Evolutionary conservation across 2,797 vertebrate genomes (phyloP), one percentile per base, ranked within the genome.

Genomic region (Adrianichthys oophorus): DNA sequence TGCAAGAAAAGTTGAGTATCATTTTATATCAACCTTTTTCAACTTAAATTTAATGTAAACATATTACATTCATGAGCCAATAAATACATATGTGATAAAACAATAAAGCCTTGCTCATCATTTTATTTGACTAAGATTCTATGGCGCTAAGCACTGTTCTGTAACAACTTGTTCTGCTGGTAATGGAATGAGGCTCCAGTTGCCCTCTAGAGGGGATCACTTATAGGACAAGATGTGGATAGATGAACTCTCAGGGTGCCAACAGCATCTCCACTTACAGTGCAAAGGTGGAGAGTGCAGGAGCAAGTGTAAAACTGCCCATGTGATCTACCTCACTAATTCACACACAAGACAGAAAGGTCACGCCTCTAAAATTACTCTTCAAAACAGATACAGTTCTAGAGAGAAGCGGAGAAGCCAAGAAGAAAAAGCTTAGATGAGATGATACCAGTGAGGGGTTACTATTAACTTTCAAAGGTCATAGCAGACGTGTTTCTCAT

Each of bases 301-400:
- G 65, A 48, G 70, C 17, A 66, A 54, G 63, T 56, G 51, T 40
- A 56, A 49, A 21, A 52, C 46, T n/a, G 48, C 26, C 41, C 52
- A 56, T 68, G 52, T 69, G 49, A 53, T 65, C 52, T 29, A 69
- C 64, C 62, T 65, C 63, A 59, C 72, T 41, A 65, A 72, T 88
- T 82, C 80, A 70, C 73, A 81, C 74, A 74, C 67, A 78, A 78
- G 82, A 85, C 65, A 70, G 71, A 90, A 92, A 92, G 91, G 91
- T 90, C 89, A 88, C 17, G 4, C 8, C 42, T 80, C 87, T 92
- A 92, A 90, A 91, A 86, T 90, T 90, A 92, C 76, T 62, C 23
- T 50, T 59, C 45, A 55, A 52, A 62, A 73, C 48, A 78, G 48
- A 72, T 60, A 70, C 44, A 45, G 51, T 51, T 47, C 61, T 71